Base-by-base conservation (phyloP, 2,113 vertebrate genomes). In the Mastomys coucha region DNA sequence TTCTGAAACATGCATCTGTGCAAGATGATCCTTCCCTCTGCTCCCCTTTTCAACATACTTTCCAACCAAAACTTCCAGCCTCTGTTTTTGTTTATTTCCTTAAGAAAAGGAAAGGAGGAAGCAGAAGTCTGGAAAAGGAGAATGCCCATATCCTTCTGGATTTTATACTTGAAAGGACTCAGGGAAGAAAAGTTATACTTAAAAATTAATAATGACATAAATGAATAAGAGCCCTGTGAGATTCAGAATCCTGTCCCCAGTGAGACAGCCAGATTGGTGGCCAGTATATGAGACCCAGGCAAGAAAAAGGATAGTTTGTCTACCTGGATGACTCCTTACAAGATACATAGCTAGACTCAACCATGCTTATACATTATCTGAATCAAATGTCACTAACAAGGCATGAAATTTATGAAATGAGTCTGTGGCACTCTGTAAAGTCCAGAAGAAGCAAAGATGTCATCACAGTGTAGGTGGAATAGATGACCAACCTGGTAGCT, bases 261-360 rank as follows among this genome's bases (percentile, higher is more conserved):
- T 22, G 53, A 86, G 84, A 75, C 39, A 69, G 22, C 12, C 5
- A 42, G 31, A 22, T n/a, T 49, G 10, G 63, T 49, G 19, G 31
- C 19, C 20, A 73, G 42, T 42, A 33, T 24, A 4, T 45, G 92
- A 69, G 24, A 86, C 17, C 6, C 36, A 49, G 72, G 65, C 11
- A 19, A 77, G 69, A 53, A 56, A 49, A 73, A 69, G 4, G 0
- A 22, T 13, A 26, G 14, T 26, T 33, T 45, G 56, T 26, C 70
- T 39, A n/a, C 89, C 28, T 11, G 11, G 20, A 45, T 85, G n/a
- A 45, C 0, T 22, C 53, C 22, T 73, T 65, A 19, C 17, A 45
- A 31, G 33, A 4, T 12, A 2, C 4, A 10, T 28, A 1, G 4
- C 2, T 51, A 49, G n/a, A 58, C n/a, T 42, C 19, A 11, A 42